phyloP scores from a whole-genome alignment of 2,888 invertebrate genomes.

The Caradrina kadenii region DNA sequence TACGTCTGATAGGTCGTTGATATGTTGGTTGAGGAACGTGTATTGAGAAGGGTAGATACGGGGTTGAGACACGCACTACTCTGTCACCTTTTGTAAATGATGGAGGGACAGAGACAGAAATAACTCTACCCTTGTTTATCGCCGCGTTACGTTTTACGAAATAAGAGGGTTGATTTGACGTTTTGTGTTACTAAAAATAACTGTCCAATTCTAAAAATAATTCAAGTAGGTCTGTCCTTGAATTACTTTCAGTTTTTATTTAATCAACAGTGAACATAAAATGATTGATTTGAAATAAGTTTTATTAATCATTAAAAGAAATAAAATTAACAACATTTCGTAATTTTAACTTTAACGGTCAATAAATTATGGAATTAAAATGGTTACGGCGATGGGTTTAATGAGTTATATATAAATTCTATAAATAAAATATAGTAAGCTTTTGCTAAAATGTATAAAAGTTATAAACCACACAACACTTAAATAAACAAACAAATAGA shows the following conservation, averaged over 20 bases:
- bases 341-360: background rate
- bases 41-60: constrained; percentile 84
- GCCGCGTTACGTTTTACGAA: constrained; percentile 75
- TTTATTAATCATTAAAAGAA: background rate
- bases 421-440: background rate
- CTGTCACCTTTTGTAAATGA: constrained; percentile 75
- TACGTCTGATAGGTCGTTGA: constrained; percentile 61
- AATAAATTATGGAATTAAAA: too few species aligned
- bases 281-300: background rate
- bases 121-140: constrained; percentile 68
- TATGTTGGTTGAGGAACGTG: constrained; percentile 76
- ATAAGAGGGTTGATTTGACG: constrained; percentile 39
- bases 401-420: background rate
- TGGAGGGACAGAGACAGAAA: constrained; percentile 73
- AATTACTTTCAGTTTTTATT: background rate
- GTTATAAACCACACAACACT: background rate
- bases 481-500: background rate
- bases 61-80: constrained; percentile 80
- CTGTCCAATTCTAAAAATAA: constrained; percentile 9
- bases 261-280: background rate
- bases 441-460: background rate
- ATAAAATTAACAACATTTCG: background rate
- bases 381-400: background rate
- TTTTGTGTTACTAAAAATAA: constrained; percentile 31
- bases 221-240: background rate